These are phyloP conservation scores for Rousettus madagascariensis DNA, from an alignment of 2,797 vertebrate genomes.

Conservation along the genomic window DNA sequence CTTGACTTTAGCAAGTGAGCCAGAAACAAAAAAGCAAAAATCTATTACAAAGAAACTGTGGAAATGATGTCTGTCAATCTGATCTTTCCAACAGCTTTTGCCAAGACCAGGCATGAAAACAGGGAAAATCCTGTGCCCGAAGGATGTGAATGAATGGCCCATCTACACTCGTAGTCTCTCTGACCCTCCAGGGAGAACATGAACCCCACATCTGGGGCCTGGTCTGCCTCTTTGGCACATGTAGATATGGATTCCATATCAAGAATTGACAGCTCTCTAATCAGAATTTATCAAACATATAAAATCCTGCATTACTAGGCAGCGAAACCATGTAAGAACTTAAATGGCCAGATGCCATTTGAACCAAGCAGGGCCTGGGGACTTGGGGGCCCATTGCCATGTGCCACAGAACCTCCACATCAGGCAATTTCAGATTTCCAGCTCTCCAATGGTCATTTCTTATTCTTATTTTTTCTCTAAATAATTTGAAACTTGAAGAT, in stretches of 20 bases:
- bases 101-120: background rate
- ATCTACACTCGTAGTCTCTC: background rate
- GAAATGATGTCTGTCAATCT: background rate
- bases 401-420: background rate
- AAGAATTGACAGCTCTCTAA: background rate
- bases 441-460: background rate
- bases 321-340: background rate
- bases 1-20: background rate
- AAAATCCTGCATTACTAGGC: background rate
- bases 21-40: background rate
- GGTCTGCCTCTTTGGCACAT: background rate
- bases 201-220: background rate
- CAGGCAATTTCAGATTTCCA: background rate
- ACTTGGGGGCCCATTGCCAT: background rate
- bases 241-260: background rate
- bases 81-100: background rate
- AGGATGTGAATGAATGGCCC: too few relatives aligned
- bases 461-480: background rate
- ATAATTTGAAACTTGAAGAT: conserved; percentile 24
- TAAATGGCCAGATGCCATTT: background rate
- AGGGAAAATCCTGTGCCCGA: background rate
- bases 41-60: background rate
- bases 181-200: background rate
- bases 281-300: background rate
- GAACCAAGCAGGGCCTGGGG: background rate